phyloP scores from a whole-genome alignment of 2,797 vertebrate species.

The Telmatherina bonti region DNA sequence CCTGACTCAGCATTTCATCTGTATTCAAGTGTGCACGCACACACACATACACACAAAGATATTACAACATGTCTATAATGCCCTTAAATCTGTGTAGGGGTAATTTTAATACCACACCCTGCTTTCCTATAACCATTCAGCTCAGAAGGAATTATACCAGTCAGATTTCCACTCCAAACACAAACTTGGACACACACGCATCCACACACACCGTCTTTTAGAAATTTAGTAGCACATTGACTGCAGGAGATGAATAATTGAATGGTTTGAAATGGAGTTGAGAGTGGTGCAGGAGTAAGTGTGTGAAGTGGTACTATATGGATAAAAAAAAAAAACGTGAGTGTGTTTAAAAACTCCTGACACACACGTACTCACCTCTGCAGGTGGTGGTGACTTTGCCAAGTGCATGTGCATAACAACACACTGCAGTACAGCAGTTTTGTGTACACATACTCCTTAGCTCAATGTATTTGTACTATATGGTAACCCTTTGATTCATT shows the following conservation, averaged over 20 bases:
- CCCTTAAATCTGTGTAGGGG: no score
- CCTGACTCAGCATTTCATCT: slow-evolving; percentile 61
- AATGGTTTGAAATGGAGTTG: slow-evolving; percentile 65
- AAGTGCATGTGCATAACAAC: background rate
- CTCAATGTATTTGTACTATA: background rate
- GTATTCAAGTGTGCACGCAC: slow-evolving; percentile 2
- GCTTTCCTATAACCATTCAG: no score
- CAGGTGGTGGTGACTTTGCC: background rate
- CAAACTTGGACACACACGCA: background rate
- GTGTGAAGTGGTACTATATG: slow-evolving; percentile 14
- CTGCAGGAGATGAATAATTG: slow-evolving; percentile 65
- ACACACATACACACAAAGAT: background rate
- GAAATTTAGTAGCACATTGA: slow-evolving; percentile 70
- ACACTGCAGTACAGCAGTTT: background rate
- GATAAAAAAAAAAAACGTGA: slow-evolving; percentile 6
- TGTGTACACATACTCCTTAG: background rate
- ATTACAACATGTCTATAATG: no score
- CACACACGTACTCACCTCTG: slow-evolving; percentile 12
- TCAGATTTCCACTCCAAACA: slow-evolving; percentile 15
- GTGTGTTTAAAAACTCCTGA: slow-evolving; percentile 10
- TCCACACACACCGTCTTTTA: slow-evolving; percentile 24
- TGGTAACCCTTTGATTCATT: slow-evolving; percentile 35
- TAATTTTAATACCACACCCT: no score
- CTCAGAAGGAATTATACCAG: no score
- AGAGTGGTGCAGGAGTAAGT: slow-evolving; percentile 27